Conservation (phyloP, 2,888 invertebrate species). For the Trachelus troglodyta region DNA sequence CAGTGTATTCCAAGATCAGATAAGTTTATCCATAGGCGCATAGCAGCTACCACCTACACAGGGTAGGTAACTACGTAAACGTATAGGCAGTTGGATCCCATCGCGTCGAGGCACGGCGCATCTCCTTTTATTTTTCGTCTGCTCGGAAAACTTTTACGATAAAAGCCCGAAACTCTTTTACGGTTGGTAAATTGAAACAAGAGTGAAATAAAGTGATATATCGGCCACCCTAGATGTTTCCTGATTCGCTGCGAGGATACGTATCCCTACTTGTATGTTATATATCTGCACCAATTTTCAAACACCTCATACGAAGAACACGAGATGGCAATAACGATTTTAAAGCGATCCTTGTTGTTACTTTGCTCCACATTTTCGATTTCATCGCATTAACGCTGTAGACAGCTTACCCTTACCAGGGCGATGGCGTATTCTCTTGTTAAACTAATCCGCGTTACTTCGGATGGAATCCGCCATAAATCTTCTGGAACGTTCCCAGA, state of each 20-base stretch:
- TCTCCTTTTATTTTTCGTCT: constrained; percentile 10
- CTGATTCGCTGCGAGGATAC: not conserved
- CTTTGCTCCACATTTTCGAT: not conserved
- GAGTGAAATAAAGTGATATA: constrained; percentile 39
- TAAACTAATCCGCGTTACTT: not conserved
- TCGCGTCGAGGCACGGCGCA: not conserved
- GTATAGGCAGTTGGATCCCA: not conserved
- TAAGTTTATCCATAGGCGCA: not conserved
- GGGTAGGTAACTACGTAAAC: too few relatives aligned
- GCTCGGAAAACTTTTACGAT: constrained; percentile 43
- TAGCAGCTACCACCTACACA: not conserved
- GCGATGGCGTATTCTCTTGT: not conserved
- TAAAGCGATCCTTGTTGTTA: not conserved
- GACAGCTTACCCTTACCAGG: not conserved
- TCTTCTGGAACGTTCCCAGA: not conserved
- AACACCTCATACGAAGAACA: not conserved
- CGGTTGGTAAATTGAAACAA: constrained; percentile 47
- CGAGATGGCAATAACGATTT: not conserved
- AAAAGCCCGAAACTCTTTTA: constrained; percentile 47
- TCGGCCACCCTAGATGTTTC: constrained; percentile 6
- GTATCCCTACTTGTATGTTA: not conserved
- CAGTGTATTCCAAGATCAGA: not conserved
- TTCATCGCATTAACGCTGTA: not conserved
- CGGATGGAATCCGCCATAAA: not conserved
- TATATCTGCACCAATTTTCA: not conserved